Evolutionary conservation across 2,888 invertebrate species (phyloP).

Genomic region (Sminthurinus aureus): DNA sequence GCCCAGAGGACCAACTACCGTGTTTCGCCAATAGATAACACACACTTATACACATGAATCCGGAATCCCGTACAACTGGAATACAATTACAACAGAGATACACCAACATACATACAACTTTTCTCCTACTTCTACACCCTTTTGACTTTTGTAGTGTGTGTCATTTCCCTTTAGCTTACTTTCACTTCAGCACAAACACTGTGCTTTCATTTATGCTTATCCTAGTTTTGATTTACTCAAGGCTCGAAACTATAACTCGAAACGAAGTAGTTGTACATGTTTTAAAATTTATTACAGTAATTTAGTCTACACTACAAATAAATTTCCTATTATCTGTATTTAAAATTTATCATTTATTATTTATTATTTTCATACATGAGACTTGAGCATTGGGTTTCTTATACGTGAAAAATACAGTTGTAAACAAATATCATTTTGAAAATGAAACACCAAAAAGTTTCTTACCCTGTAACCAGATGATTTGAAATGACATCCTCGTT

Average conservation of each 20-base stretch:
- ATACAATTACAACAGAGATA: not conserved
- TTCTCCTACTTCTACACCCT: not conserved
- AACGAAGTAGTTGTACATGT: no score
- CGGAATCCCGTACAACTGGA: not conserved
- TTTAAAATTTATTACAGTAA: no score
- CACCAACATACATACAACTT: not conserved
- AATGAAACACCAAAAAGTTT: not conserved
- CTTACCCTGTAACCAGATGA: constrained; percentile 94
- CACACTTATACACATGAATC: not conserved
- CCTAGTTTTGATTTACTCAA: not conserved
- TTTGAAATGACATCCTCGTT: constrained; percentile 96
- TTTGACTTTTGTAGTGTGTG: not conserved
- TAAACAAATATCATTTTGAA: no score
- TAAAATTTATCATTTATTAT: not conserved
- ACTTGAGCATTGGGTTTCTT: not conserved
- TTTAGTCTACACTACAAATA: not conserved
- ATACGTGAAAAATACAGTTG: no score
- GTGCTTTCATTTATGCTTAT: no score
- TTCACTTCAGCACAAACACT: no score
- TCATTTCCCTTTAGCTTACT: not conserved
- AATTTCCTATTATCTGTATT: not conserved
- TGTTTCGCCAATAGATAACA: constrained; percentile 46
- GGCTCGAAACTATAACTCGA: not conserved
- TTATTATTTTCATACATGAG: not conserved
- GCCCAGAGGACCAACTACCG: constrained; percentile 49